phyloP scores from a whole-genome alignment of 1,140 invertebrate species.

The Helicoverpa zea region DNA sequence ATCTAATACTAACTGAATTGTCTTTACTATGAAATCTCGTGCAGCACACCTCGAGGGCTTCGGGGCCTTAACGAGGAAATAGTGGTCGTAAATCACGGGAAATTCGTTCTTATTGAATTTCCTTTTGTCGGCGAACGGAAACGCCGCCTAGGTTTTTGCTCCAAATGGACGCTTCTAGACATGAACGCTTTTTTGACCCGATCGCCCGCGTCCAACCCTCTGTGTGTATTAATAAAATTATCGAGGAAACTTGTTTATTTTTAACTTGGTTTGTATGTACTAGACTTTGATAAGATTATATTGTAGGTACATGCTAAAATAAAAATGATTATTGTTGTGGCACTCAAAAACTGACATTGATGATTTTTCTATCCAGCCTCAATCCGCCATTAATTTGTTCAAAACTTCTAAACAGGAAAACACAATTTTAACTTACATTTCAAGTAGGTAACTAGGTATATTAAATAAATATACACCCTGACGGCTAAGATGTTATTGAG shows the following conservation, averaged over 20 bases:
- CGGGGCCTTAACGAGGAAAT: slow-evolving; percentile 82
- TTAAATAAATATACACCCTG: not conserved
- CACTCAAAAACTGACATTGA: too few relatives aligned
- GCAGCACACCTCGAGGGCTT: slow-evolving; percentile 73
- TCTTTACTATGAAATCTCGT: slow-evolving; percentile 73
- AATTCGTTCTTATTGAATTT: slow-evolving; percentile 85
- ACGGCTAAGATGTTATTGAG: not conserved
- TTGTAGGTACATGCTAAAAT: too few relatives aligned
- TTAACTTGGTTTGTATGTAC: not conserved
- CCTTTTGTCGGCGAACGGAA: slow-evolving; percentile 76
- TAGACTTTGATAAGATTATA: not conserved
- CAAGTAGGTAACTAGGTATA: too few relatives aligned
- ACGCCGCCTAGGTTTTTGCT: slow-evolving; percentile 74
- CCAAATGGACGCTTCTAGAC: slow-evolving; percentile 68
- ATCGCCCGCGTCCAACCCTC: not conserved
- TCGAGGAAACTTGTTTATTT: not conserved
- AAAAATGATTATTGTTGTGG: too few relatives aligned
- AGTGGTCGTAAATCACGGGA: slow-evolving; percentile 84
- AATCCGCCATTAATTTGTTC: too few relatives aligned
- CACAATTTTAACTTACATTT: too few relatives aligned
- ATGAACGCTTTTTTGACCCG: slow-evolving; percentile 64
- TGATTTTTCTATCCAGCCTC: too few relatives aligned
- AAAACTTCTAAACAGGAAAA: too few relatives aligned
- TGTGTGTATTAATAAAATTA: slow-evolving; percentile 12
- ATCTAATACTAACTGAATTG: slow-evolving; percentile 50